Percentiles rank a stretch among this genome's conserved stretches.
phyloP scores from a whole-genome alignment of 2,113 vertebrate genomes.

The Phaethornis superciliosus region DNA sequence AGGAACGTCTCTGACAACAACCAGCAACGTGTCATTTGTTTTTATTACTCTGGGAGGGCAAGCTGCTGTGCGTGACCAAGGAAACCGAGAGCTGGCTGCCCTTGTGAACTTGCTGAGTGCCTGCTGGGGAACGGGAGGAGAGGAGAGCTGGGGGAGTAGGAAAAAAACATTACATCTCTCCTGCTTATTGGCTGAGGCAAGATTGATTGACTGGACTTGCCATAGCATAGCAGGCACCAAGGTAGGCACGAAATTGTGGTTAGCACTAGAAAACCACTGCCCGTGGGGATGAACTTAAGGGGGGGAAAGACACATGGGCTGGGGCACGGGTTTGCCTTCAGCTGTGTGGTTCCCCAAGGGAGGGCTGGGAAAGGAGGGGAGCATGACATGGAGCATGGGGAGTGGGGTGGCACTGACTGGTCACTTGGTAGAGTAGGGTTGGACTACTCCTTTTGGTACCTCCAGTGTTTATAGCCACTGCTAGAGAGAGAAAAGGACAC shows the following conservation, averaged over 20 bases:
- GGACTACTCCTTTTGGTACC: background rate
- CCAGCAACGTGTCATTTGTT: constrained; percentile 64
- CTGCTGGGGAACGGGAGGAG: constrained; percentile 48
- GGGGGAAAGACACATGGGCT: background rate
- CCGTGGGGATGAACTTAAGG: background rate
- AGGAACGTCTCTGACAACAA: constrained; percentile 1
- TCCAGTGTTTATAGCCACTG: background rate
- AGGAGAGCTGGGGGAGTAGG: constrained; percentile 61
- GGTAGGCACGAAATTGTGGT: constrained; percentile 48
- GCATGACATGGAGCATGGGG: fast-evolving
- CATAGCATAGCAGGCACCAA: background rate
- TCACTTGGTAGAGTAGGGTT: background rate
- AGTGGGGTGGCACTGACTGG: background rate
- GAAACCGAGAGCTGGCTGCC: constrained; percentile 65
- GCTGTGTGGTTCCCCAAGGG: background rate
- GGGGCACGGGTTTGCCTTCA: background rate
- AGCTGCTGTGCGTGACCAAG: constrained; percentile 70
- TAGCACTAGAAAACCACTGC: background rate
- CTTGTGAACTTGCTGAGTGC: constrained; percentile 67
- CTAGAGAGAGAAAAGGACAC: background rate
- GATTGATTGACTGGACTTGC: constrained; percentile 42
- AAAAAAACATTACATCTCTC: constrained; percentile 49
- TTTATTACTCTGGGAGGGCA: constrained; percentile 69
- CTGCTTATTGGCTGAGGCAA: constrained; percentile 41
- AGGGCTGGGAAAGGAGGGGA: background rate